Percentiles rank a stretch among this genome's conserved stretches.
phyloP scores from a whole-genome alignment of 2,888 invertebrate species.

The Philonicus albiceps region DNA sequence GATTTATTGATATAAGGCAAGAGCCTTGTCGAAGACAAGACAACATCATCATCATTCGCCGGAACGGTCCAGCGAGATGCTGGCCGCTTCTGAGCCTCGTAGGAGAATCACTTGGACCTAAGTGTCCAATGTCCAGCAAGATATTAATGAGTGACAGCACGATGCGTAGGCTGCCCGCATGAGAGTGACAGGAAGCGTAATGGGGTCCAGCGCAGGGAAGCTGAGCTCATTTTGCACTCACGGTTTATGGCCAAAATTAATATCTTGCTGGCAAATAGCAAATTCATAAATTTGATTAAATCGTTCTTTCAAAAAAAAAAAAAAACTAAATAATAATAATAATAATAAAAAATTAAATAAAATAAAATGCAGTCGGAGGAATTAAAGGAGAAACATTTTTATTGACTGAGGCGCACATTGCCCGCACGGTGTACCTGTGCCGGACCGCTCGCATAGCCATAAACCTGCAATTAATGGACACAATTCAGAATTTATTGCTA shows the following conservation, averaged over 20 bases:
- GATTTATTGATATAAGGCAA: conserved; percentile 14
- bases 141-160: conserved; percentile 30
- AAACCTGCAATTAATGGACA: conserved; percentile 33
- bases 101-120: neutral
- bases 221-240: conserved; percentile 20
- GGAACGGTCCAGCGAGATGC: neutral
- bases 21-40: conserved; percentile 35
- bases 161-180: conserved; percentile 29
- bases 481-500: conserved; percentile 15
- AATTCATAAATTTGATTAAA: conserved; percentile 37
- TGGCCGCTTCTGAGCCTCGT: neutral
- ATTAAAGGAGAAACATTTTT: conserved; percentile 23
- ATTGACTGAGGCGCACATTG: neutral
- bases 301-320: neutral
- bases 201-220: neutral
- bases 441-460: neutral
- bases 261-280: conserved; percentile 27
- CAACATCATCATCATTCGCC: conserved; percentile 22
- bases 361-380: neutral
- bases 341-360: neutral
- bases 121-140: conserved; percentile 12
- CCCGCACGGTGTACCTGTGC: neutral
- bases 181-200: conserved; percentile 32
- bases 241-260: conserved; percentile 18
- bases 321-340: neutral